Conservation (phyloP, 2,797 vertebrate genomes). For the Phyllotis vaccarum region DNA sequence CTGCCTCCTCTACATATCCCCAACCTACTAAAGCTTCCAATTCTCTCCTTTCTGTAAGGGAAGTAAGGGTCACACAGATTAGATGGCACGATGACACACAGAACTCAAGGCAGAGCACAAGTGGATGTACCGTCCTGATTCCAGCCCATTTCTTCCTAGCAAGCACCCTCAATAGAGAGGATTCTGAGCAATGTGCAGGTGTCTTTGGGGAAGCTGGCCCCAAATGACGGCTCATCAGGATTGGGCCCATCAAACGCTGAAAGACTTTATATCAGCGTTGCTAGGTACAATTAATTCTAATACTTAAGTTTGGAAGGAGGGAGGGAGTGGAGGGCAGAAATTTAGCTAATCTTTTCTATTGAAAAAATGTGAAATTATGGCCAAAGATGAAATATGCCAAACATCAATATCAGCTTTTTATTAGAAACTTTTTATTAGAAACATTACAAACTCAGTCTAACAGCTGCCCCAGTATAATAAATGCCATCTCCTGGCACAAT, state of each 20-base stretch:
- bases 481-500: neutral
- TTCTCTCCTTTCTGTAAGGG: neutral
- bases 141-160: fast-evolving
- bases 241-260: neutral
- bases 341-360: neutral
- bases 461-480: conserved; percentile 36
- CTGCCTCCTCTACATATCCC: neutral
- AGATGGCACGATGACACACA: neutral
- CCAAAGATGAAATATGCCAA: conserved; percentile 40
- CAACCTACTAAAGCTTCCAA: neutral
- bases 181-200: neutral
- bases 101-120: neutral
- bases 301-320: neutral
- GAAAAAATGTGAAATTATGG: conserved; percentile 43
- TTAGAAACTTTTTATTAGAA: conserved; percentile 66
- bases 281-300: neutral
- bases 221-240: neutral
- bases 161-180: neutral
- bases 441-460: conserved; percentile 53
- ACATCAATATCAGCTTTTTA: neutral
- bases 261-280: neutral
- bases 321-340: neutral
- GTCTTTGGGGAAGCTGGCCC: neutral
- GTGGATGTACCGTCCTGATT: neutral
- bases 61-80: neutral